Conservation (phyloP, 2,113 vertebrate genomes). For the Notothenia rossii region DNA sequence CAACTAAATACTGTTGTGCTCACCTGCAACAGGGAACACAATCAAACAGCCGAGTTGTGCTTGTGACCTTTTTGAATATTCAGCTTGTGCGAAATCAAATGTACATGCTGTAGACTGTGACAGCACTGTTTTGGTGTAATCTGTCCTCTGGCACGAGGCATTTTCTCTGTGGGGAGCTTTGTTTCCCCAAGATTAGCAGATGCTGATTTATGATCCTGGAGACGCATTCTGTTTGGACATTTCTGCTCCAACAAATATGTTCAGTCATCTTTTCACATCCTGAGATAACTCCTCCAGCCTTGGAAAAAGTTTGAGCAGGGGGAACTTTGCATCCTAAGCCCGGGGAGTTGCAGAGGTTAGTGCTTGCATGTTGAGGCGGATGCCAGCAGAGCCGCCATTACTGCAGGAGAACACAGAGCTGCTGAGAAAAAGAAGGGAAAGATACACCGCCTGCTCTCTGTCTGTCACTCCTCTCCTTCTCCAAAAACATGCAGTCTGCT, state of each 20-base stretch:
- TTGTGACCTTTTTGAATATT: not conserved
- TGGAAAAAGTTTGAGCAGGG: constrained; percentile 36
- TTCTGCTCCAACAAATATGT: constrained; percentile 45
- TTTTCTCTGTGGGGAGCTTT: constrained; percentile 21
- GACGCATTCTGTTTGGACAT: constrained; percentile 45
- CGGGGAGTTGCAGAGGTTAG: constrained; percentile 13
- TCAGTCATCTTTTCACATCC: constrained; percentile 37
- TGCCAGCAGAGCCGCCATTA: constrained; percentile 30
- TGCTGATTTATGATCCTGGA: constrained; percentile 62
- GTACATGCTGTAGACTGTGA: not conserved
- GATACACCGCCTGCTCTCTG: constrained; percentile 36
- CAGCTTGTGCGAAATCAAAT: not conserved
- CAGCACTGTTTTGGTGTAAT: constrained; percentile 10
- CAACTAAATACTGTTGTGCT: not conserved
- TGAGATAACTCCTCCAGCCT: constrained; percentile 33
- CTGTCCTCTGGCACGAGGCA: constrained; percentile 12
- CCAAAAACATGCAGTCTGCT: constrained; percentile 46
- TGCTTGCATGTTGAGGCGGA: constrained; percentile 17
- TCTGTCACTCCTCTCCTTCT: constrained; percentile 66
- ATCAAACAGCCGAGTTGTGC: constrained; percentile 9
- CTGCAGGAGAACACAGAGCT: constrained; percentile 30
- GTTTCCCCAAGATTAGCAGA: constrained; percentile 56
- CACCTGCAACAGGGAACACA: constrained; percentile 6
- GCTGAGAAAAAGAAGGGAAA: constrained; percentile 45
- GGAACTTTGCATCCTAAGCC: not conserved